Percentiles rank a stretch among this genome's conserved stretches.
Evolutionary conservation across 2,797 vertebrate species (phyloP).

Genomic region (Pitangus sulphuratus): DNA sequence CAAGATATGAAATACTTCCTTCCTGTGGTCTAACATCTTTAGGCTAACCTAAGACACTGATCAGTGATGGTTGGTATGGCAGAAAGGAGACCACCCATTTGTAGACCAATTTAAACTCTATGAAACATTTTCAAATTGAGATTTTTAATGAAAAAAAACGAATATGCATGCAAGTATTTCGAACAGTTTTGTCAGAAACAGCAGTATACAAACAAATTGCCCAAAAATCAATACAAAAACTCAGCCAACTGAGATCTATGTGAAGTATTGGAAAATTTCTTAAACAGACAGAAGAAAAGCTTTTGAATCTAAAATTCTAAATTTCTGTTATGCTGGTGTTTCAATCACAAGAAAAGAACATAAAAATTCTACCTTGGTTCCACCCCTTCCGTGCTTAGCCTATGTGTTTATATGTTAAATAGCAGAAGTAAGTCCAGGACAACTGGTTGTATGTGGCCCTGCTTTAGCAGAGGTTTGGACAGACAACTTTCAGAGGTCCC

Average conservation of each 20-base stretch:
- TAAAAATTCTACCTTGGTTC: not conserved
- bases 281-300: not conserved
- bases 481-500: not conserved
- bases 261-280: not conserved
- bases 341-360: not conserved
- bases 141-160: not conserved
- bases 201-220: not conserved
- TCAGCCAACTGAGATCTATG: not conserved
- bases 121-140: not conserved
- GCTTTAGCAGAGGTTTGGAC: not conserved
- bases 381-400: not conserved
- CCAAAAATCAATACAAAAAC: too few species aligned
- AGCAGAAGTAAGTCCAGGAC: not conserved
- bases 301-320: not conserved
- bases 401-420: not conserved
- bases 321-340: not conserved
- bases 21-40: not conserved
- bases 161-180: not conserved
- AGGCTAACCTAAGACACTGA: not conserved
- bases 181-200: not conserved
- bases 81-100: not conserved
- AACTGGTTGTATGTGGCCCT: not conserved
- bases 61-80: not conserved
- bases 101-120: not conserved
- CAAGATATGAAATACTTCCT: not conserved